Evolutionary conservation across 2,888 invertebrate species (phyloP).

Genomic region (Mythimna loreyi): DNA sequence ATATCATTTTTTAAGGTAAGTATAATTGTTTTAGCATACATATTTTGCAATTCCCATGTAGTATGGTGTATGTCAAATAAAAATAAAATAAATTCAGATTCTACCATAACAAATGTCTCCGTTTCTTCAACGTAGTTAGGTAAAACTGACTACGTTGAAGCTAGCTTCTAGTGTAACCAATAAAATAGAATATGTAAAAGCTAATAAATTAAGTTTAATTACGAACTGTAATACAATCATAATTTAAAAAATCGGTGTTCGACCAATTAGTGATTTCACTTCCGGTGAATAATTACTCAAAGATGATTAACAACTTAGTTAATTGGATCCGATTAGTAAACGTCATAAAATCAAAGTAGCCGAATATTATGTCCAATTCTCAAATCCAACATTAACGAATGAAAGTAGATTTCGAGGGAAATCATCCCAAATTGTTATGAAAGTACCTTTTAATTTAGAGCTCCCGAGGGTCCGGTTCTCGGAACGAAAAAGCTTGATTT

Average conservation of each 20-base stretch:
- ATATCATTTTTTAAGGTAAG: no score
- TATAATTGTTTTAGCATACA: no score
- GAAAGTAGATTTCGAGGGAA: slow-evolving; percentile 61
- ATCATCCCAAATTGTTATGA: slow-evolving; percentile 64
- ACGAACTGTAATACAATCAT: slow-evolving; percentile 3
- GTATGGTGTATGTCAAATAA: no score
- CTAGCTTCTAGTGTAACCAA: no score
- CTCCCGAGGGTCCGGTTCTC: slow-evolving; percentile 51
- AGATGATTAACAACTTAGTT: slow-evolving; percentile 16
- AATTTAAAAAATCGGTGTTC: slow-evolving; percentile 12
- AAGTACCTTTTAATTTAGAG: slow-evolving; percentile 64
- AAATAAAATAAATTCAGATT: no score
- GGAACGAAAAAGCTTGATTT: slow-evolving; percentile 49
- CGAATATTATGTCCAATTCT: slow-evolving; percentile 51
- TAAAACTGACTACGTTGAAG: no score
- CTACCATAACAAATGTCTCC: no score
- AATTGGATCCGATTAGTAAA: slow-evolving; percentile 43
- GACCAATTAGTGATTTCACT: slow-evolving; percentile 10
- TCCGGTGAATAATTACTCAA: slow-evolving; percentile 14
- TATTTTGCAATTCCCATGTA: no score
- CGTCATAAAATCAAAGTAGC: slow-evolving; percentile 34
- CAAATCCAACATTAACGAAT: slow-evolving; percentile 52
- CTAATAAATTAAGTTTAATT: slow-evolving; percentile 4
- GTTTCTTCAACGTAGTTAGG: no score
- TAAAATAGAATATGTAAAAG: no score